These are phyloP conservation scores for Macrosoma leucophasiata DNA, from an alignment of 2,888 invertebrate genomes.

Conservation along the genomic window DNA sequence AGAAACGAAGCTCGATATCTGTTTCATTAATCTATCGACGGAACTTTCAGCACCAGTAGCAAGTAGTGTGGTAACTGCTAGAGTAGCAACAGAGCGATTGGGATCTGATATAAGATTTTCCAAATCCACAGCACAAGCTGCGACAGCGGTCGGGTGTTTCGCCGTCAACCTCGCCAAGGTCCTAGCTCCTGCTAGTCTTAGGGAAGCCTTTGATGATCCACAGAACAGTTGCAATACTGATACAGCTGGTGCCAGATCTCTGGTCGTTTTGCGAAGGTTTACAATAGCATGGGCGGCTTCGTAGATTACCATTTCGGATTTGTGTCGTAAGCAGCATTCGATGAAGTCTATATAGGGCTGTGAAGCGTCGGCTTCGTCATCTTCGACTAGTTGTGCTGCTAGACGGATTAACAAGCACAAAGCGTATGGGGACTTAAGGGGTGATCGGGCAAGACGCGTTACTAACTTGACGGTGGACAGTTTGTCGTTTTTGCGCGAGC, in stretches of 20 bases:
- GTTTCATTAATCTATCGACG: constrained; percentile 99
- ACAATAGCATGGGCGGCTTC: constrained; percentile 99
- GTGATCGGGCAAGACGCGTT: constrained; percentile 87
- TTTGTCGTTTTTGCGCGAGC: constrained; percentile 94
- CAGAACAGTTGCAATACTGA: constrained; percentile 98
- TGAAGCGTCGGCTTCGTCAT: constrained; percentile 83
- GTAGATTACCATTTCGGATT: constrained; percentile 99
- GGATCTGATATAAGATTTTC: constrained; percentile 98
- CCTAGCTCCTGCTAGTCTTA: constrained; percentile 98
- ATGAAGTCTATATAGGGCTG: constrained; percentile 92
- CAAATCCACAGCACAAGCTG: constrained; percentile 97
- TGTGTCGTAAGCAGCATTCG: constrained; percentile 95
- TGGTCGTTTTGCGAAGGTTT: constrained; percentile 87
- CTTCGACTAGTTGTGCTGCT: constrained; percentile 94
- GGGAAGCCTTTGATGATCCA: constrained; percentile 95
- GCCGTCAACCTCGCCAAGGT: constrained; percentile 97
- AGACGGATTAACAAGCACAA: constrained; percentile 96
- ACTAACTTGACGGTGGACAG: constrained; percentile 97
- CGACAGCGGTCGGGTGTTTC: constrained; percentile 96
- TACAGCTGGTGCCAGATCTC: constrained; percentile 95
- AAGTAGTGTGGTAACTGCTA: constrained; percentile 98
- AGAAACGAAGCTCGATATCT: constrained; percentile 97
- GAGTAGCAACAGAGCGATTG: constrained; percentile 97
- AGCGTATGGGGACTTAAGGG: constrained; percentile 96
- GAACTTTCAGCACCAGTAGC: constrained; percentile 99